Base-by-base conservation (phyloP, 2,888 invertebrate genomes). In the Troglohyphantes excavatus region DNA sequence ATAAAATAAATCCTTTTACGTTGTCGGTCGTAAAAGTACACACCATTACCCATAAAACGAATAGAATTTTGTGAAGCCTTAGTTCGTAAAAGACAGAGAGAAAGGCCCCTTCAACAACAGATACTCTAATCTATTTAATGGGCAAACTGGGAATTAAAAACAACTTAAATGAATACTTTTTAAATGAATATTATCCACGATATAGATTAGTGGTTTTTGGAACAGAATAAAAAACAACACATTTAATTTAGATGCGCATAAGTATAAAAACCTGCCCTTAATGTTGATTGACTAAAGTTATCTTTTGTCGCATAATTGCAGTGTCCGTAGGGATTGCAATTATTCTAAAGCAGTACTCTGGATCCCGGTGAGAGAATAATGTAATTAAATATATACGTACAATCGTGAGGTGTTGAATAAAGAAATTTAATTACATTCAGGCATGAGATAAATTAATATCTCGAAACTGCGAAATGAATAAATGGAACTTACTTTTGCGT, bases 11-110 rank as follows among this genome's bases (percentile, higher is more conserved):
- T 17, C n/a, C 17, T 26, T 17, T 23, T 13, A 43, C n/a, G 23
- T 13, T 13, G 46, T 17, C 17, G n/a, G 23, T 72, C 72, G n/a
- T 72, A 72, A 72, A 72, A 72, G 26, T 39, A 72, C 43, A 43
- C 27, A 26, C 68, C 11, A 0, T 26, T 26, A 23, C 9, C 26
- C 26, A 26, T 63, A 63, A 63, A 26, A 63, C 9, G 53, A 53
- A 5, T 5, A 1, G 53, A 53, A 53, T 53, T 53, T n/a, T 53
- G n/a, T 53, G 53, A 17, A 5, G 53, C n/a, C 5, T 53, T 2
- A 53, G 53, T n/a, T 53, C n/a, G 53, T 53, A 53, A 53, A 39
- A 53, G 53, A 53, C 17, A 53, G 17, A n/a, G 53, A 53, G n/a
- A 53, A 13, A 13, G 21, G 1, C 23, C 2, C 2, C 46, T 46